These are phyloP conservation scores for Malaclemys terrapin DNA, from an alignment of 2,113 vertebrate species.

Conservation along the genomic window DNA sequence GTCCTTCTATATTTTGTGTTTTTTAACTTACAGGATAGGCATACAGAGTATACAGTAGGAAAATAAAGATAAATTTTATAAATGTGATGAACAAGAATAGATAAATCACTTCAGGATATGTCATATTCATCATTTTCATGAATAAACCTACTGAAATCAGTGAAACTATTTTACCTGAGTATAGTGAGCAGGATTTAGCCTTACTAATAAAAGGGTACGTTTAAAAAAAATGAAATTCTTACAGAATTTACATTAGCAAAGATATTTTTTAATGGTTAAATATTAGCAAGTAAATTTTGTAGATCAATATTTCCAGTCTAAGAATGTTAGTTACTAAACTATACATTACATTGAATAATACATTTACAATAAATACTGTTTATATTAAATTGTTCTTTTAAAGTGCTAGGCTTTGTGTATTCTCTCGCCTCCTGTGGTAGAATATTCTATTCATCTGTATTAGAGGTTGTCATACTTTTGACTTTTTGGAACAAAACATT, in stretches of 20 bases:
- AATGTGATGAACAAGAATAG: neutral
- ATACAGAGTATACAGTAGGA: neutral
- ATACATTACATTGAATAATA: neutral
- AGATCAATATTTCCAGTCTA: conserved; percentile 39
- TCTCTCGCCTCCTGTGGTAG: neutral
- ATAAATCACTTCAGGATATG: conserved; percentile 36
- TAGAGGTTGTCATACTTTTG: neutral
- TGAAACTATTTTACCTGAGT: neutral
- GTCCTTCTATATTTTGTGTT: neutral
- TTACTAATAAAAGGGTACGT: conserved; percentile 9
- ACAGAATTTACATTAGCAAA: neutral
- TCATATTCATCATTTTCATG: conserved; percentile 17
- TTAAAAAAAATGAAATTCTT: conserved; percentile 7
- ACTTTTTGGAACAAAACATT: too few species aligned
- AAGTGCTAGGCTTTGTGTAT: neutral
- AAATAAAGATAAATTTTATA: conserved; percentile 20
- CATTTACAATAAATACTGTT: conserved; percentile 5
- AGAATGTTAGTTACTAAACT: conserved; percentile 37
- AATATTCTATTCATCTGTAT: neutral
- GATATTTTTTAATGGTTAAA: neutral
- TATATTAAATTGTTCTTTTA: neutral
- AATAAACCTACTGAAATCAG: neutral
- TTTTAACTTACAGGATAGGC: neutral
- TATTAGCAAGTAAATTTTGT: conserved; percentile 23
- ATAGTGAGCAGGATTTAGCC: neutral